Percentiles rank a stretch among this genome's conserved stretches.
These are phyloP conservation scores for Latheticus oryzae DNA, from an alignment of 2,888 invertebrate genomes.

Conservation along the genomic window DNA sequence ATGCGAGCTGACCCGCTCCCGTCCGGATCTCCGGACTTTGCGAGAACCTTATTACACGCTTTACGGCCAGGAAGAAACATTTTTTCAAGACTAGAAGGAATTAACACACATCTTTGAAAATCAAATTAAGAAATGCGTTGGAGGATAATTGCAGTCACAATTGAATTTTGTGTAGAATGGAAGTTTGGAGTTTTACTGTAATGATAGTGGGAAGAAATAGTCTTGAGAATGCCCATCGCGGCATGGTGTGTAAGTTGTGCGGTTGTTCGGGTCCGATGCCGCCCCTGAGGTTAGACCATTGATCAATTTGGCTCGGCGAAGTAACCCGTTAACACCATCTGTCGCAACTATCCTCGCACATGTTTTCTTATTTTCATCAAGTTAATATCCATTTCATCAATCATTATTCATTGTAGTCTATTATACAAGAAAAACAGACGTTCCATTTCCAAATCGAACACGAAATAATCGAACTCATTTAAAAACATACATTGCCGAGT, in stretches of 20 bases:
- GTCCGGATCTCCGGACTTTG: slow-evolving; percentile 40
- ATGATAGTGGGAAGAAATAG: too few species aligned
- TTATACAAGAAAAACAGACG: slow-evolving; percentile 35
- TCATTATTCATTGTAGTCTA: slow-evolving; percentile 14
- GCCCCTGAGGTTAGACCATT: slow-evolving; percentile 22
- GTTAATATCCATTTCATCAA: slow-evolving; percentile 33
- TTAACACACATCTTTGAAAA: too few species aligned
- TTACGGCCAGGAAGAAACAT: too few species aligned
- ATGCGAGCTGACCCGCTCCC: slow-evolving; percentile 53
- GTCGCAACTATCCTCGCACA: slow-evolving; percentile 21
- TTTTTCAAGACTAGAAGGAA: too few species aligned
- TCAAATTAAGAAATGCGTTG: too few species aligned
- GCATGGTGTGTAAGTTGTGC: not conserved
- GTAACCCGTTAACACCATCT: slow-evolving; percentile 45
- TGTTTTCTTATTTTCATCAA: slow-evolving; percentile 35
- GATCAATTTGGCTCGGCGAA: slow-evolving; percentile 36
- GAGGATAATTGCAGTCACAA: too few species aligned
- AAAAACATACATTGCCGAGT: slow-evolving; percentile 56
- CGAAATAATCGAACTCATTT: slow-evolving; percentile 51
- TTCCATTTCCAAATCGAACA: slow-evolving; percentile 27
- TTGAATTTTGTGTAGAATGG: too few species aligned
- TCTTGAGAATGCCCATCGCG: too few species aligned
- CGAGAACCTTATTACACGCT: slow-evolving; percentile 42
- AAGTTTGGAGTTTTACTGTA: too few species aligned
- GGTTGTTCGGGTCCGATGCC: slow-evolving; percentile 4